Evolutionary conservation across 2,113 vertebrate species (phyloP), one percentile per base, ranked within the genome.

Genomic region (Tympanuchus pallidicinctus): DNA sequence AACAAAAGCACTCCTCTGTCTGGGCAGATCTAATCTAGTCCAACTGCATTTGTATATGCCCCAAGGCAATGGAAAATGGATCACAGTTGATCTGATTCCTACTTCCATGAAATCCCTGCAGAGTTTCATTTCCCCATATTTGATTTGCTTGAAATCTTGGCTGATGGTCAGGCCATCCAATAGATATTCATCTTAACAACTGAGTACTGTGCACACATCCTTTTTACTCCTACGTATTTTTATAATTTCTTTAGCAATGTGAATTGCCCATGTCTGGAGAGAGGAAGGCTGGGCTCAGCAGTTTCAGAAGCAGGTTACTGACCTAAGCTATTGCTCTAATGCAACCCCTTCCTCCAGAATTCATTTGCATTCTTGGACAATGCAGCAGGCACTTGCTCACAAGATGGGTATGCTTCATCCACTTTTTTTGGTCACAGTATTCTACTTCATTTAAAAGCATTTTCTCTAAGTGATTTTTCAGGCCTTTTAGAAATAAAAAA

Each of bases 11-110:
- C 60, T 73, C 17, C 42, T 25, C 56, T 85, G 34, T 12, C 74
- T 16, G 57, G 28, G 54, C 56, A 82, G 50, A 85, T 28, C 75
- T 86, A n/a, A 88, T 67, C 64, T 14, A 40, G 12, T 40, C 52
- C 1, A 3, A 40, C 12, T 25, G 13, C 19, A 66, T 5, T 82
- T 82, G 75, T 45, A 80, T 64, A 67, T 82, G 32, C 50, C 79
- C 79, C 10, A 42, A 80, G 79, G 78, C 87, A 73, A 89, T 54
- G 77, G 65, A 85, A 94, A 92, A 91, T 50, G 22, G 82, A 84
- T 85, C 84, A 54, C 70, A 88, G 60, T 34, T 34, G 50, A 43
- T 60, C 84, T 32, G 50, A 79, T 50, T 85, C 84, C 7, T 47
- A 73, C n/a, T 82, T 88, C 82, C 75, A 56, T 0, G 0, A 63